These are phyloP conservation scores for Chionoecetes opilio DNA, from an alignment of 1,140 invertebrate species.

Conservation along the genomic window DNA sequence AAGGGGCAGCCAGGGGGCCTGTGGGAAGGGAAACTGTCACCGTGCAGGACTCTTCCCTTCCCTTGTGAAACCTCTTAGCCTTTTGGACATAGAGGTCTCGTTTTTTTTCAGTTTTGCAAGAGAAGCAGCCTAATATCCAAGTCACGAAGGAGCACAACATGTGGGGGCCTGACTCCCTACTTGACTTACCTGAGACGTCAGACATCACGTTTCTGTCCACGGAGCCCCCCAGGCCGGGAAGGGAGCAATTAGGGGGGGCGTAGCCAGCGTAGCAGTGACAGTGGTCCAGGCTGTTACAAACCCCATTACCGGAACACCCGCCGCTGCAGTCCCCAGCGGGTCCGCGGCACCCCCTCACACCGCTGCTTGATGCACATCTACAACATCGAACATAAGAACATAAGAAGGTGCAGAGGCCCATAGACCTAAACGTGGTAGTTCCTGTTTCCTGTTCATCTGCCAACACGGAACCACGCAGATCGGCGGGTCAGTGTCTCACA, in stretches of 20 bases:
- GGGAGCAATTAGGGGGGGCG: conserved; percentile 92
- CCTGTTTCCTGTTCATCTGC: too few relatives aligned
- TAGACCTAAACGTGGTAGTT: too few relatives aligned
- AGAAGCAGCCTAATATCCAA: too few relatives aligned
- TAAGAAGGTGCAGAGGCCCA: too few relatives aligned
- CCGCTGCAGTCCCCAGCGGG: conserved; percentile 88
- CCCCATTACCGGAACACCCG: conserved; percentile 94
- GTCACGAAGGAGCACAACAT: too few relatives aligned
- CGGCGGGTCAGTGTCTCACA: too few relatives aligned
- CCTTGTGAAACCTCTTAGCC: too few relatives aligned
- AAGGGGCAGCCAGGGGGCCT: not conserved
- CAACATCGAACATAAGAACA: too few relatives aligned
- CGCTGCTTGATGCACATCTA: conserved; percentile 96
- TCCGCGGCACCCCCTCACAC: conserved; percentile 90
- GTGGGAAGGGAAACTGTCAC: not conserved
- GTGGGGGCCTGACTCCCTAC: not conserved
- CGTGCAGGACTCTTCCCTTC: not conserved
- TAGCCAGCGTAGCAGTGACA: conserved; percentile 97
- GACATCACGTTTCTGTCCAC: conserved; percentile 90
- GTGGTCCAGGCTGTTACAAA: conserved; percentile 95
- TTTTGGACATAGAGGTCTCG: too few relatives aligned
- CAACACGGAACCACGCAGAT: too few relatives aligned
- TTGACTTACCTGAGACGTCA: conserved; percentile 7
- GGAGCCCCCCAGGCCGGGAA: conserved; percentile 95
- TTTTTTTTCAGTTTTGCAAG: too few relatives aligned